Evolutionary conservation across 2,113 vertebrate genomes (phyloP).

Genomic region (Hydropotes inermis): DNA sequence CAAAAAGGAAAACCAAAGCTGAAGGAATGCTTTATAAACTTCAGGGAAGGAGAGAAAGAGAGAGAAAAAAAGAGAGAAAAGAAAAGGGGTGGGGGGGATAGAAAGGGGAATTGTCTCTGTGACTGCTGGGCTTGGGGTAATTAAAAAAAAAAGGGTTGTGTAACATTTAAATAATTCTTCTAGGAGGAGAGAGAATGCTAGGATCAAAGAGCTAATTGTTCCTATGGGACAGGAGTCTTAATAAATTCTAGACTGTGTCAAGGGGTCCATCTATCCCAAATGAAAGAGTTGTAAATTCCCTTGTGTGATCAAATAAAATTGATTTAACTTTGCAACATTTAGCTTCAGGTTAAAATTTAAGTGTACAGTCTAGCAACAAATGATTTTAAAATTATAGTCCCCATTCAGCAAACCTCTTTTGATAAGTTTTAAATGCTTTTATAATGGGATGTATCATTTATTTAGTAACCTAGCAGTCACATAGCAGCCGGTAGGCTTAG

Average conservation of each 20-base stretch:
- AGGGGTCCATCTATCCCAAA: conserved; percentile 1
- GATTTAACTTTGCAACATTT: conserved; percentile 37
- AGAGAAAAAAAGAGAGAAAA: too few species aligned
- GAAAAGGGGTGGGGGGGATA: background rate
- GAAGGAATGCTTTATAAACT: conserved; percentile 47
- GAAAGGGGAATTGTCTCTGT: background rate
- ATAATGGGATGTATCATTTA: conserved; percentile 41
- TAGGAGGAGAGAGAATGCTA: conserved; percentile 37
- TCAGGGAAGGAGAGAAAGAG: background rate
- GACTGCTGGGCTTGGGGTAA: background rate
- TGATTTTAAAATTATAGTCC: conserved; percentile 40
- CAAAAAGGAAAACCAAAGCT: conserved; percentile 49
- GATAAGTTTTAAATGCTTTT: conserved; percentile 64
- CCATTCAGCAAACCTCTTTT: conserved; percentile 30
- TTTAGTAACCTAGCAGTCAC: conserved; percentile 60
- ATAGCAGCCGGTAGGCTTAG: conserved; percentile 70
- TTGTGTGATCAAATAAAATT: conserved; percentile 44
- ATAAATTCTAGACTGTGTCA: conserved; percentile 64
- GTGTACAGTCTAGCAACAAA: rapidly evolving
- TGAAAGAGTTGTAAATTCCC: conserved; percentile 14
- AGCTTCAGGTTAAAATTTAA: background rate
- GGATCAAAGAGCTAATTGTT: conserved; percentile 55
- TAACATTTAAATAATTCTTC: conserved; percentile 55
- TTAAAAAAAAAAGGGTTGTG: background rate
- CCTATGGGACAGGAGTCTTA: conserved; percentile 44